These are phyloP conservation scores for Thaleichthys pacificus DNA, from an alignment of 2,797 vertebrate species.

Conservation along the genomic window DNA sequence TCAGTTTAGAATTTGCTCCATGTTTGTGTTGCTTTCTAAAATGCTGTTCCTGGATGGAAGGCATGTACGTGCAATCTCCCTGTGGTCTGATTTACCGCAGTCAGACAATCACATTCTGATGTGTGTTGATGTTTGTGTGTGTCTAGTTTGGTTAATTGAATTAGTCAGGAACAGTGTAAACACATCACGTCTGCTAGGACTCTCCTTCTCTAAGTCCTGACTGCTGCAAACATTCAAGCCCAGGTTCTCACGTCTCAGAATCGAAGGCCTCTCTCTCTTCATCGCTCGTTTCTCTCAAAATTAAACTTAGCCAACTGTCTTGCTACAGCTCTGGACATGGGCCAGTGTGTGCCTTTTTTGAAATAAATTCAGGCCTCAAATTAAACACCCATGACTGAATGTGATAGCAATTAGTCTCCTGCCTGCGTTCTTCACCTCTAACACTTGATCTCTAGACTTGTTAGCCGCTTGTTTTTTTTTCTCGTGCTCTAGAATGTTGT, in stretches of 20 bases:
- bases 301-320: conserved; percentile 25
- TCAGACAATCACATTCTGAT: conserved; percentile 33
- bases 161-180: conserved; percentile 39
- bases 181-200: conserved; percentile 43
- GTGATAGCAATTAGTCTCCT: conserved; percentile 31
- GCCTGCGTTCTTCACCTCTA: conserved; percentile 19
- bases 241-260: conserved; percentile 13
- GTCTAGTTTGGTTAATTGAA: conserved; percentile 43
- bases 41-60: conserved; percentile 35
- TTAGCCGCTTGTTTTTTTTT: conserved; percentile 3
- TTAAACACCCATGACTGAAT: conserved; percentile 40
- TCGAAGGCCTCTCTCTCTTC: conserved; percentile 28
- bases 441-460: conserved; percentile 14
- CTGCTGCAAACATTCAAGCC: conserved; percentile 38
- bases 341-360: conserved; percentile 23
- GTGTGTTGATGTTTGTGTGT: conserved; percentile 35
- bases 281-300: conserved; percentile 29
- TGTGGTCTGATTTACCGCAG: conserved; percentile 19
- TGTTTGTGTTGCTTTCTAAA: conserved; percentile 31
- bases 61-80: background rate
- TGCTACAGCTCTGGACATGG: conserved; percentile 21
- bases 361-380: conserved; percentile 45
- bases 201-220: conserved; percentile 24
- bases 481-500: background rate
- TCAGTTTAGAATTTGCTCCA: background rate